Conservation (phyloP, 2,888 invertebrate species). For the Nomada flava region DNA sequence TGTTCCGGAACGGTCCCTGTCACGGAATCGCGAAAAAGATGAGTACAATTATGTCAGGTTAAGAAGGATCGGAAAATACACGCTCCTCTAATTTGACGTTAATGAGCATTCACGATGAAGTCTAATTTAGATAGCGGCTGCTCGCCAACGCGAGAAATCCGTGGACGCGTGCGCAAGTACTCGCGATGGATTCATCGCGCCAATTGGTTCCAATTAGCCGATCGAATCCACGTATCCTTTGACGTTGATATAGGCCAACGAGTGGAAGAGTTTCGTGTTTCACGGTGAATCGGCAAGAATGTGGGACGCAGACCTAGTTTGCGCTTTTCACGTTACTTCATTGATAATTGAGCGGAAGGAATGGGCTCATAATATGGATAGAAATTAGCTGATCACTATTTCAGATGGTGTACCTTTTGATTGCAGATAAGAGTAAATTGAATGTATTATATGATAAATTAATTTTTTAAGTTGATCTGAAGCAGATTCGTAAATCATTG, state of each 20-base stretch:
- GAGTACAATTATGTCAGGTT: background rate
- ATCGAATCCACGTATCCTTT: slow-evolving; percentile 16
- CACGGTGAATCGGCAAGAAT: slow-evolving; percentile 12
- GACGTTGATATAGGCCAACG: slow-evolving; percentile 6
- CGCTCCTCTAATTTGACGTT: background rate
- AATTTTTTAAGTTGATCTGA: background rate
- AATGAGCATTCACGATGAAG: slow-evolving; percentile 3
- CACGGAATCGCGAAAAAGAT: background rate
- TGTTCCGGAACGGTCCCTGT: background rate
- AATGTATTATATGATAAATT: background rate
- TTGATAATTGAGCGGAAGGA: slow-evolving; percentile 3
- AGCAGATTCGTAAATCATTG: background rate
- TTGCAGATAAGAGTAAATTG: too few species aligned
- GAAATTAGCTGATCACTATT: background rate
- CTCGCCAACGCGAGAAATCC: background rate
- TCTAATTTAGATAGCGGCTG: background rate
- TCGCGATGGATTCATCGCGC: background rate
- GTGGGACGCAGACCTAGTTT: slow-evolving; percentile 1
- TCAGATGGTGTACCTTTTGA: background rate
- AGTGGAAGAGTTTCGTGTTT: slow-evolving; percentile 24
- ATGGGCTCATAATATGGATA: background rate
- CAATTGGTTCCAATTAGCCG: slow-evolving; percentile 33
- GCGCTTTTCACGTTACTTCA: slow-evolving; percentile 2
- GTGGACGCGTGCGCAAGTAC: background rate
- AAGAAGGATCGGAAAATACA: background rate